Percentiles rank a stretch among this genome's conserved stretches.
phyloP scores from a whole-genome alignment of 2,797 vertebrate species.

The Eulemur coronatus region DNA sequence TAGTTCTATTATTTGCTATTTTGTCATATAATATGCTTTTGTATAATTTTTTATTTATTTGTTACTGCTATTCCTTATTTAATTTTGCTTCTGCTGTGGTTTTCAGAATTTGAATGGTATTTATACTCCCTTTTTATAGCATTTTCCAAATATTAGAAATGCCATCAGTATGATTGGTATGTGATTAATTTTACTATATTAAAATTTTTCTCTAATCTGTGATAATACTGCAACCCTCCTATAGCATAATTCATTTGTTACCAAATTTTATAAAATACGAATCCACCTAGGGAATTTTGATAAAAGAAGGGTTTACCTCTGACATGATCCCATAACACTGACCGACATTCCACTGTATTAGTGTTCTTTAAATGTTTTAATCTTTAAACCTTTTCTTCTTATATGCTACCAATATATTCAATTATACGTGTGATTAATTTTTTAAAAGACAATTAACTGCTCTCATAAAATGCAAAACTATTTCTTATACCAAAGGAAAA shows the following conservation, averaged over 20 bases:
- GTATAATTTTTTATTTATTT: slow-evolving; percentile 36
- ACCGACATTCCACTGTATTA: neutral
- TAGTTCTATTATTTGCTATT: neutral
- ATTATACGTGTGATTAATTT: slow-evolving; percentile 46
- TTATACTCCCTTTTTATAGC: slow-evolving; percentile 47
- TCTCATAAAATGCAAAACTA: slow-evolving; percentile 56
- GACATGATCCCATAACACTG: neutral
- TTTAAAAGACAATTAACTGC: slow-evolving; percentile 25
- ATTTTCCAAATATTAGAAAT: slow-evolving; percentile 60
- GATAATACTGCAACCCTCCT: slow-evolving; percentile 35
- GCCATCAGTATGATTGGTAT: slow-evolving; percentile 37
- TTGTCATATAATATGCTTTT: slow-evolving; percentile 57
- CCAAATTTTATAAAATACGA: slow-evolving; percentile 53
- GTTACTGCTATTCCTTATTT: slow-evolving; percentile 50
- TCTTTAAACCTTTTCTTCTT: slow-evolving; percentile 52
- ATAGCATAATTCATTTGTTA: slow-evolving; percentile 31
- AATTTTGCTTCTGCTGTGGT: slow-evolving; percentile 55
- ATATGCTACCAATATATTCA: slow-evolving; percentile 36
- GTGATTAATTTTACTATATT: slow-evolving; percentile 53
- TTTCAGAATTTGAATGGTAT: slow-evolving; percentile 57
- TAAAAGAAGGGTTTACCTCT: slow-evolving; percentile 55
- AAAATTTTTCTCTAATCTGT: slow-evolving; percentile 60
- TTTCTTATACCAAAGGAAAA: slow-evolving; percentile 60
- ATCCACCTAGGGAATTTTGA: slow-evolving; percentile 35
- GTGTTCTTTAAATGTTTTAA: slow-evolving; percentile 29